Evolutionary conservation across 30 jellyfish, hydroid and myxozoan species (phyloP).

Genomic region (Chironex yamaguchii): DNA sequence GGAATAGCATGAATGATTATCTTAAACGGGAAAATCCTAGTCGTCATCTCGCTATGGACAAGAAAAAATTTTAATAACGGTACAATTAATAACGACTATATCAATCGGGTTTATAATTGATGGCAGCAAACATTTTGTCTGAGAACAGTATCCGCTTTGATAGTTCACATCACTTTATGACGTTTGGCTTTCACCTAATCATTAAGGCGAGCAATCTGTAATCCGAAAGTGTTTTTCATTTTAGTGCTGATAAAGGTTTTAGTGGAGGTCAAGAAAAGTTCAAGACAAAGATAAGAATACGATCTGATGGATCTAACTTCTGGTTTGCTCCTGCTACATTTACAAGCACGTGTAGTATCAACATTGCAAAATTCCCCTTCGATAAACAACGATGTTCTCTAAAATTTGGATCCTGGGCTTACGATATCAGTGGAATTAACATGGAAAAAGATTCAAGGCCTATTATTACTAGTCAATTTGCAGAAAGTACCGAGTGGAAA

Average conservation of each 20-base stretch:
- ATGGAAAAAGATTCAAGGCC: slow-evolving; percentile 62
- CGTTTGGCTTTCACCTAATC: no score
- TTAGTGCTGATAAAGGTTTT: slow-evolving; percentile 80
- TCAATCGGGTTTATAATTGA: no score
- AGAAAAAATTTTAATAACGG: no score
- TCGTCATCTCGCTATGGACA: no score
- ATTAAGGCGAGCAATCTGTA: neutral
- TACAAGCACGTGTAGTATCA: slow-evolving; percentile 89
- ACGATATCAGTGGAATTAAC: slow-evolving; percentile 69
- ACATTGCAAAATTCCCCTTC: slow-evolving; percentile 89
- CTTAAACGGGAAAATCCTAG: no score
- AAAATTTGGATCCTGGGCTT: slow-evolving; percentile 96
- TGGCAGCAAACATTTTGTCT: no score
- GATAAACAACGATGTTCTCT: slow-evolving; percentile 80
- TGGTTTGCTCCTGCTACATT: slow-evolving; percentile 92
- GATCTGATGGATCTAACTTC: slow-evolving; percentile 61
- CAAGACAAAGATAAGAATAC: slow-evolving; percentile 70
- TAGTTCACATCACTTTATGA: no score
- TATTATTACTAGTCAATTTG: slow-evolving; percentile 72
- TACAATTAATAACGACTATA: no score
- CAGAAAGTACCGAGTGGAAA: slow-evolving; percentile 90
- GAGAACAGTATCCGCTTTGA: no score
- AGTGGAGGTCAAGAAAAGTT: slow-evolving; percentile 86
- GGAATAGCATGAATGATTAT: no score
- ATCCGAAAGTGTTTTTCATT: neutral